Conservation (phyloP, 1,140 invertebrate species). For the Euwallacea similis region DNA sequence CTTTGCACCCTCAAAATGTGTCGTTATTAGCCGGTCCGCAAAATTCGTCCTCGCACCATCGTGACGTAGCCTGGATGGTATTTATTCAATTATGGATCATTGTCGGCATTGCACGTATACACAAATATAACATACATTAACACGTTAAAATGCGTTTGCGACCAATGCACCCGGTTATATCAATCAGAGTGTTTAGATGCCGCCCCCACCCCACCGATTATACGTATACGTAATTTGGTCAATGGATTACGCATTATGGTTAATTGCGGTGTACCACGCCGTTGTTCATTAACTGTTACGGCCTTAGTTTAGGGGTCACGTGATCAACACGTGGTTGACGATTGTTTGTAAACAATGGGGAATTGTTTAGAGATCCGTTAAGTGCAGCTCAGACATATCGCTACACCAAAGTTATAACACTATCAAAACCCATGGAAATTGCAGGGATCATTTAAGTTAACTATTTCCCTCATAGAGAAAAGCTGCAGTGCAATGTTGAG, state of each 20-base stretch:
- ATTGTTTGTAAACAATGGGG: too few relatives aligned
- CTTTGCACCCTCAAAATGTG: not conserved
- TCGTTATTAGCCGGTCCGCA: too few relatives aligned
- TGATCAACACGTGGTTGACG: constrained; percentile 47
- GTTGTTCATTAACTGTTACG: constrained; percentile 54
- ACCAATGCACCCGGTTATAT: constrained; percentile 46
- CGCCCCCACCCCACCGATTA: constrained; percentile 43
- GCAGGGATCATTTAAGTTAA: too few relatives aligned
- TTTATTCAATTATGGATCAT: constrained; percentile 34
- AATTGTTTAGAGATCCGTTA: too few relatives aligned
- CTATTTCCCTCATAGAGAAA: too few relatives aligned
- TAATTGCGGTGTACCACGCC: constrained; percentile 53
- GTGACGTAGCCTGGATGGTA: constrained; percentile 5
- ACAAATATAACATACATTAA: constrained; percentile 35
- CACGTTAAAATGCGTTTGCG: constrained; percentile 29
- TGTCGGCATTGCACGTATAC: constrained; percentile 14
- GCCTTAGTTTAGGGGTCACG: constrained; percentile 48
- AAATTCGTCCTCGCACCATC: too few relatives aligned
- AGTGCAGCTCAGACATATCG: too few relatives aligned
- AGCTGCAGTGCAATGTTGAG: too few relatives aligned
- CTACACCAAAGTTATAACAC: too few relatives aligned
- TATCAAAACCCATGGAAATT: too few relatives aligned
- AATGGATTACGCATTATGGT: constrained; percentile 55
- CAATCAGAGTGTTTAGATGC: constrained; percentile 50
- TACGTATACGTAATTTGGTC: constrained; percentile 53